These are phyloP conservation scores for Drosophila anomelani DNA, from an alignment of 2,888 invertebrate species.

Conservation along the genomic window DNA sequence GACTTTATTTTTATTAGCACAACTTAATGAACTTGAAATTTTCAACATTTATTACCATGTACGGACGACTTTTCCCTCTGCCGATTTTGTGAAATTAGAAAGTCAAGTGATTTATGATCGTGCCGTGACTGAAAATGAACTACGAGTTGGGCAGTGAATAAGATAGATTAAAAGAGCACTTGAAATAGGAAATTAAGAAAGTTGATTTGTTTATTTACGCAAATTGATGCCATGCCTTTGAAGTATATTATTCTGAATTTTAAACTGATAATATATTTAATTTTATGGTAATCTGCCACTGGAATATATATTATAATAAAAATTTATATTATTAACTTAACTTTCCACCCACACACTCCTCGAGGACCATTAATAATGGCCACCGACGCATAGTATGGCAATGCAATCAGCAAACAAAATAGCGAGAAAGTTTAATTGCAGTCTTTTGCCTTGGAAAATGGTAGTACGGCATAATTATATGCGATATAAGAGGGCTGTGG, in stretches of 20 bases:
- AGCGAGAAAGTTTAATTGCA: conserved; percentile 80
- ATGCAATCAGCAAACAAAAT: conserved; percentile 67
- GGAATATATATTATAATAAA: too few species aligned
- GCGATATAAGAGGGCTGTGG: conserved; percentile 15
- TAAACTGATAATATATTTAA: background rate
- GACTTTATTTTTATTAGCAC: conserved; percentile 81
- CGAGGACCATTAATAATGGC: conserved; percentile 58
- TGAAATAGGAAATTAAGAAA: background rate
- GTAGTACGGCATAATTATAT: conserved; percentile 65
- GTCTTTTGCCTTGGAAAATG: conserved; percentile 64
- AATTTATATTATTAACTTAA: background rate
- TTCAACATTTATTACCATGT: conserved; percentile 73
- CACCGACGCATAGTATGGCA: conserved; percentile 70
- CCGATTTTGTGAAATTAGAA: conserved; percentile 64
- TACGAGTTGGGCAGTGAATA: background rate
- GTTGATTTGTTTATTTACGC: background rate
- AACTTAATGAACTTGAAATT: conserved; percentile 82
- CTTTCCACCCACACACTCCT: conserved; percentile 27
- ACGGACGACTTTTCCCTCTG: conserved; percentile 5
- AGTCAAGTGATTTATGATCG: conserved; percentile 74
- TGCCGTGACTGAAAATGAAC: conserved; percentile 58
- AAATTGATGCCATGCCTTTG: too few species aligned
- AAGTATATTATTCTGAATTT: too few species aligned
- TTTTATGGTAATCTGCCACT: background rate
- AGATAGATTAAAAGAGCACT: background rate